Conservation (phyloP, 2,888 invertebrate genomes). For the Fragum fragum region DNA sequence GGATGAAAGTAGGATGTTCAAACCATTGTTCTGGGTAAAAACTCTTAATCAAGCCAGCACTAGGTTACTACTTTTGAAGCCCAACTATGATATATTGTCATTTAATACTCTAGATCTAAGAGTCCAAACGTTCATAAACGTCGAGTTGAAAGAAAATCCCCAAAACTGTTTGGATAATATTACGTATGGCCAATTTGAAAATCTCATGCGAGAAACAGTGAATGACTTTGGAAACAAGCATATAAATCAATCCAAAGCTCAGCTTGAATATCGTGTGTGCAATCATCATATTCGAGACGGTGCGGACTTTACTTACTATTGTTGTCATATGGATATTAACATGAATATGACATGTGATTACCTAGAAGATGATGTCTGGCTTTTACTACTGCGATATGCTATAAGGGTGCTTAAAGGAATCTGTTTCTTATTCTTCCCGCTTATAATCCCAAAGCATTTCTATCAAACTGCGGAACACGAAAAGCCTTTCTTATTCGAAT, state of each 20-base stretch:
- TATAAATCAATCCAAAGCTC: neutral
- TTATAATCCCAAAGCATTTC: neutral
- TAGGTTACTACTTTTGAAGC: slow-evolving; percentile 77
- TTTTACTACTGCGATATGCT: neutral
- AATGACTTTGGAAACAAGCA: slow-evolving; percentile 67
- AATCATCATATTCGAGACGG: slow-evolving; percentile 62
- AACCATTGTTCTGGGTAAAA: slow-evolving; percentile 72
- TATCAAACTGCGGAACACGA: slow-evolving; percentile 34
- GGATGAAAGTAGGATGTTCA: slow-evolving; percentile 42
- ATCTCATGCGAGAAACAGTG: slow-evolving; percentile 64
- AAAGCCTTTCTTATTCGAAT: neutral
- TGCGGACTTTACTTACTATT: slow-evolving; percentile 43
- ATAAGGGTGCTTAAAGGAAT: neutral
- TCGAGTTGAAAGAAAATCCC: slow-evolving; percentile 73
- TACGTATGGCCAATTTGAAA: slow-evolving; percentile 37
- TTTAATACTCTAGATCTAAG: slow-evolving; percentile 76
- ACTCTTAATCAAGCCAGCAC: slow-evolving; percentile 74
- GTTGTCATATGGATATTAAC: neutral
- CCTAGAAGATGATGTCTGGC: neutral
- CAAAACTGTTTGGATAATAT: slow-evolving; percentile 71
- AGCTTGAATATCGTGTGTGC: slow-evolving; percentile 67
- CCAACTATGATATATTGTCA: slow-evolving; percentile 79
- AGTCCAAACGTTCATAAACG: slow-evolving; percentile 57
- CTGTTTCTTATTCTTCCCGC: neutral
- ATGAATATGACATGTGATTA: neutral